phyloP scores from a whole-genome alignment of 2,888 invertebrate species.

The Oscheius sp. region DNA sequence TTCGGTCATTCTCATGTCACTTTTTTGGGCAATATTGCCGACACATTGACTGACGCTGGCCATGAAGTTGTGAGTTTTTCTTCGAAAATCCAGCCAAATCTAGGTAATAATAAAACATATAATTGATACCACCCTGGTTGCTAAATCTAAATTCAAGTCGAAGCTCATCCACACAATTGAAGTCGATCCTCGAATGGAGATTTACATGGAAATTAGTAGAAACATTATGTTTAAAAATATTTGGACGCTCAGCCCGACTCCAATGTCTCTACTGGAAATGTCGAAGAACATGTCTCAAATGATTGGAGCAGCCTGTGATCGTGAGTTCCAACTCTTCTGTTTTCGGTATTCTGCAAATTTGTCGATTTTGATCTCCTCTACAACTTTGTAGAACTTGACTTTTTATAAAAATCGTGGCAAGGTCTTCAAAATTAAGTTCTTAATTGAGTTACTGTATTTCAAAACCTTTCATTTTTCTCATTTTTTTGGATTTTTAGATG shows the following conservation, averaged over 20 bases:
- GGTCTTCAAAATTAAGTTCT: not conserved
- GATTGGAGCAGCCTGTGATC: slow-evolving; percentile 5
- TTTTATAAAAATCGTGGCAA: too few relatives aligned
- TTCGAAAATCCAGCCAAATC: too few relatives aligned
- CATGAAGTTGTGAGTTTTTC: slow-evolving; percentile 44
- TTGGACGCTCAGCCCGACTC: slow-evolving; percentile 10
- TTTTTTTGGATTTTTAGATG: too few relatives aligned
- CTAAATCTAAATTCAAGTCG: too few relatives aligned
- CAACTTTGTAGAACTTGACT: too few relatives aligned
- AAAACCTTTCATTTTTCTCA: too few relatives aligned
- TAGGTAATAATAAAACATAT: too few relatives aligned
- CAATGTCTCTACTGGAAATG: not conserved
- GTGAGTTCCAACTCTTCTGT: not conserved
- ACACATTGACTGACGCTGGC: slow-evolving; percentile 42
- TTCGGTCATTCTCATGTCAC: slow-evolving; percentile 41
- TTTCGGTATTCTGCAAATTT: not conserved
- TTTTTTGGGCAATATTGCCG: slow-evolving; percentile 39
- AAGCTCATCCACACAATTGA: not conserved
- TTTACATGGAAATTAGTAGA: not conserved
- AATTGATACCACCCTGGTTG: too few relatives aligned
- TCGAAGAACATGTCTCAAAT: slow-evolving; percentile 6
- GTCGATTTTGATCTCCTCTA: not conserved
- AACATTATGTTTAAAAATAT: slow-evolving; percentile 1
- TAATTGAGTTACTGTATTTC: not conserved
- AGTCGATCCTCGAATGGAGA: not conserved